Percentiles rank a stretch among this genome's conserved stretches.
Evolutionary conservation across 53 echinoderm and acorn worm genomes (phyloP).

Genomic region (Luidia sarsii): DNA sequence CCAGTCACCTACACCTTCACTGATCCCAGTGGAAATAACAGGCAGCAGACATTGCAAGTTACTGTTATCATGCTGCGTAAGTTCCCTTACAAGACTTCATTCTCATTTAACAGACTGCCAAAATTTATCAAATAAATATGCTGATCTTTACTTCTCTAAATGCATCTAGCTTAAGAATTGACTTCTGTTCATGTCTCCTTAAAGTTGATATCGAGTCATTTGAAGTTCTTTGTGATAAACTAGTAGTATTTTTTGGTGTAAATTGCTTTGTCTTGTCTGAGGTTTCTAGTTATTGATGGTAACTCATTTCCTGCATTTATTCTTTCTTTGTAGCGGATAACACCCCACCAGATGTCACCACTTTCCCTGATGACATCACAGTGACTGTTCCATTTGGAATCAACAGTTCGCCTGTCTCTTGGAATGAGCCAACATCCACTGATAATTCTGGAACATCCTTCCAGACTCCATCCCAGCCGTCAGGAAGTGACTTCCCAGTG

Average conservation of each 20-base stretch:
- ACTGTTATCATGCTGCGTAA: neutral
- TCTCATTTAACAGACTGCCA: too few species aligned
- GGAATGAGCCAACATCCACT: conserved; percentile 40
- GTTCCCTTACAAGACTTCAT: neutral
- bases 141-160: too few species aligned
- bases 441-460: conserved; percentile 47
- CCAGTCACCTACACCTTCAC: conserved; percentile 27
- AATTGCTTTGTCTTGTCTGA: too few species aligned
- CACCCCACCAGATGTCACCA: conserved; percentile 16
- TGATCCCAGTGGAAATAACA: conserved; percentile 30
- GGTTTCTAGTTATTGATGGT: too few species aligned
- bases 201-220: too few species aligned
- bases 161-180: neutral
- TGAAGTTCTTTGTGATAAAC: too few species aligned
- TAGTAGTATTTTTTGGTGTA: too few species aligned
- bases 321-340: conserved; percentile 14
- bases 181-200: neutral
- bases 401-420: conserved; percentile 9
- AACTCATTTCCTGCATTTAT: too few species aligned
- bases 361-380: conserved; percentile 28
- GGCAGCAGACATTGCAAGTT: neutral
- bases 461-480: neutral
- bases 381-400: conserved; percentile 33
- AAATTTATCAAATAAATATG: too few species aligned
- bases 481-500: conserved; percentile 18